Evolutionary conservation across 2,113 vertebrate genomes (phyloP).

Genomic region (Pseudopipra pipra): DNA sequence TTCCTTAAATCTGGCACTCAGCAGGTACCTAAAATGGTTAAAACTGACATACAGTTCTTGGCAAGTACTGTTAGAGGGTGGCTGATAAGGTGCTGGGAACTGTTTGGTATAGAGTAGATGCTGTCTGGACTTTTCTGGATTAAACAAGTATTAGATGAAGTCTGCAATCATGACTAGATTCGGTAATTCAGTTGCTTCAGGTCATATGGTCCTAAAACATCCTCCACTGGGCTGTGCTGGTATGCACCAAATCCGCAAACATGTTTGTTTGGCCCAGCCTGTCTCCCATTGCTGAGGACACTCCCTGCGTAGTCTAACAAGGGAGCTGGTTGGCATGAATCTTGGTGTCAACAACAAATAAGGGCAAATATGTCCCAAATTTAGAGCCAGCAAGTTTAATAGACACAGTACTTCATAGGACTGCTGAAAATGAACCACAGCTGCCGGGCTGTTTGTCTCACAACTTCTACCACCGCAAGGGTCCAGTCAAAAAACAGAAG

Average conservation of each 20-base stretch:
- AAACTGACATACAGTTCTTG: not conserved
- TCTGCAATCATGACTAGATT: not conserved
- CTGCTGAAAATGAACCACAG: not conserved
- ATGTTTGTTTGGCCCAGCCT: fast-evolving
- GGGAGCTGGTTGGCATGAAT: not conserved
- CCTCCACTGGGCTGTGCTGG: fast-evolving
- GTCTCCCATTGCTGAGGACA: not conserved
- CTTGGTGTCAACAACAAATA: not conserved
- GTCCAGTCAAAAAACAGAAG: not conserved
- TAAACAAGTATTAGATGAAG: not conserved
- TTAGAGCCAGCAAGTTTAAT: not conserved
- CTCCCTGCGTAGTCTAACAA: not conserved
- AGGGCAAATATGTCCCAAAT: not conserved
- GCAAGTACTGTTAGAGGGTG: not conserved
- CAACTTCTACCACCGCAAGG: not conserved
- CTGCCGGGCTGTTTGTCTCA: not conserved
- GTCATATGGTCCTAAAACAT: not conserved
- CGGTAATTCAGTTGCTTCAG: not conserved
- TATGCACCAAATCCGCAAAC: not conserved
- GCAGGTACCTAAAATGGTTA: not conserved
- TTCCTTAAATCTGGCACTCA: not conserved
- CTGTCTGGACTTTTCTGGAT: not conserved
- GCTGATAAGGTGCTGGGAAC: not conserved
- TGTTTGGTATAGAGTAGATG: not conserved
- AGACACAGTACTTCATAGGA: not conserved